Evolutionary conservation across 2,797 vertebrate species (phyloP).

Genomic region (Gambelia wislizenii): DNA sequence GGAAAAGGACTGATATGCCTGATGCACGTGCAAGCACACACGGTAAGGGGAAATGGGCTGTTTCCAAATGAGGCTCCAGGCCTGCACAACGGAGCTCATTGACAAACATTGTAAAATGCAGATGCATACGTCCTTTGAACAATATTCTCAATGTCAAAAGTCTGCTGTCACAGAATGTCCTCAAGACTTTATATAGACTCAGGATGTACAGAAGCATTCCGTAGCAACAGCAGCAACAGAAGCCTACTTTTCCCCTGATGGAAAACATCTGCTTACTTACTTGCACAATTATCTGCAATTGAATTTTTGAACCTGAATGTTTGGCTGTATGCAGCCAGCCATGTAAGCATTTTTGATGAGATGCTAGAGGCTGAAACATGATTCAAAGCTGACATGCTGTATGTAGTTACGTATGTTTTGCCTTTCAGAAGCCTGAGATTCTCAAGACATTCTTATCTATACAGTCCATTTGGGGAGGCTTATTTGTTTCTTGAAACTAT

Average conservation of each 20-base stretch:
- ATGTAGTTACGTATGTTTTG: background rate
- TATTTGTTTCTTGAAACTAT: background rate
- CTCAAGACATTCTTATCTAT: background rate
- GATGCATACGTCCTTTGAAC: background rate
- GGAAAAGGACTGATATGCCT: background rate
- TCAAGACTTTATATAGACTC: background rate
- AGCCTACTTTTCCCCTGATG: background rate
- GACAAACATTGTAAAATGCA: background rate
- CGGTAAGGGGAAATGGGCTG: background rate
- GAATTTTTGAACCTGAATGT: conserved; percentile 19
- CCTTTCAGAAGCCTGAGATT: background rate
- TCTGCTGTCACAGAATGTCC: background rate
- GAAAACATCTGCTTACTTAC: conserved; percentile 1
- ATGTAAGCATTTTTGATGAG: conserved; percentile 1
- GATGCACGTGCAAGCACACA: background rate
- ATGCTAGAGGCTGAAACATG: background rate
- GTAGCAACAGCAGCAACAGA: background rate
- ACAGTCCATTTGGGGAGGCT: too few species aligned
- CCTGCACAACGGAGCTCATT: background rate
- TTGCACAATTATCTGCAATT: conserved; percentile 2
- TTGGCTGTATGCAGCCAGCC: background rate
- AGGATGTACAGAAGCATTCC: background rate
- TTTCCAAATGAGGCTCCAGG: background rate
- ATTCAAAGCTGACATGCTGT: background rate
- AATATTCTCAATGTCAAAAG: background rate